A percentile compares a stretch with the other conserved stretches of the same genome.
Evolutionary conservation across 2,113 vertebrate species (phyloP).

Genomic region (Antennarius striatus): DNA sequence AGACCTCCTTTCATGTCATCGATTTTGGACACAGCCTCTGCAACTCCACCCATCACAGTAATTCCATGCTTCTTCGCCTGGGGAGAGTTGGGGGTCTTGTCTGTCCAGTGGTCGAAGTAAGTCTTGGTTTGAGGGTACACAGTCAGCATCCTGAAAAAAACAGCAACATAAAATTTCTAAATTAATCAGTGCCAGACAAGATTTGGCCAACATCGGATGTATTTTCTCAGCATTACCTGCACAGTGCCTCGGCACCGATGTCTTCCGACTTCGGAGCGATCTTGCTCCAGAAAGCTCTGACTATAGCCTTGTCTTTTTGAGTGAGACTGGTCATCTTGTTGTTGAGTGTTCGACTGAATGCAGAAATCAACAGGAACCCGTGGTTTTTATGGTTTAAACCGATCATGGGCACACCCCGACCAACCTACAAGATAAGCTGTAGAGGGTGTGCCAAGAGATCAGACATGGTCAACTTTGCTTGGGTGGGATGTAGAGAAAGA

Average conservation of each 20-base stretch:
- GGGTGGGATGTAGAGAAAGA: slow-evolving; percentile 9
- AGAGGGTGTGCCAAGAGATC: not conserved
- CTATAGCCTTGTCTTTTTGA: slow-evolving; percentile 67
- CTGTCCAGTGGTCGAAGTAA: slow-evolving; percentile 88
- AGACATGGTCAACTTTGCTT: not conserved
- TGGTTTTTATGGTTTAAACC: slow-evolving; percentile 1
- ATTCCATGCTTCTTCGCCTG: slow-evolving; percentile 77
- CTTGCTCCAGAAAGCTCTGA: slow-evolving; percentile 75
- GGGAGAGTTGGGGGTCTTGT: slow-evolving; percentile 67
- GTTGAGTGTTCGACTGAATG: slow-evolving; percentile 13
- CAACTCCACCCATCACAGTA: slow-evolving; percentile 73
- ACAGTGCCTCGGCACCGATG: slow-evolving; percentile 73
- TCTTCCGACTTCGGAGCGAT: slow-evolving; percentile 30
- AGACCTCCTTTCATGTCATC: slow-evolving; percentile 79
- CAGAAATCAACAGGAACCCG: not conserved
- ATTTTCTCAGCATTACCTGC: slow-evolving; percentile 72
- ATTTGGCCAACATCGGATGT: not conserved
- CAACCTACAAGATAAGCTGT: slow-evolving; percentile 12
- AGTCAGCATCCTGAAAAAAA: slow-evolving; percentile 69
- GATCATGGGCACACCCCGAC: not conserved
- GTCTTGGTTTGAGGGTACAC: slow-evolving; percentile 85
- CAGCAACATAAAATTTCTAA: not conserved
- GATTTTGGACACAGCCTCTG: slow-evolving; percentile 71
- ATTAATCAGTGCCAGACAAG: not conserved
- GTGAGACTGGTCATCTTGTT: slow-evolving; percentile 24